These are phyloP conservation scores for Drosophila sproati DNA, from an alignment of 1,140 invertebrate species.

Conservation along the genomic window DNA sequence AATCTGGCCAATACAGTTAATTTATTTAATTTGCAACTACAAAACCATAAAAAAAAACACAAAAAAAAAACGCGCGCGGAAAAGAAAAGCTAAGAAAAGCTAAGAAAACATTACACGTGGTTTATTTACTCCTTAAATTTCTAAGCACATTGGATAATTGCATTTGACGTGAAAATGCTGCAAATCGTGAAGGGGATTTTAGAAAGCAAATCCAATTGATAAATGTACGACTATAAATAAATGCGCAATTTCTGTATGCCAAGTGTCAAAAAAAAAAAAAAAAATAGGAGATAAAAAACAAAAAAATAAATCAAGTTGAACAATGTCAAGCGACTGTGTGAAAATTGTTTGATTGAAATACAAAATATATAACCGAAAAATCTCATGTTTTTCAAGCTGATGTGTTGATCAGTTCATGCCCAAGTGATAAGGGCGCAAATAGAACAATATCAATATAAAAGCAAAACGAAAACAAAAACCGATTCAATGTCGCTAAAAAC, in stretches of 20 bases:
- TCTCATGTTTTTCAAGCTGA: neutral
- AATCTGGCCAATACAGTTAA: slow-evolving; percentile 45
- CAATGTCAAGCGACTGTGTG: slow-evolving; percentile 1
- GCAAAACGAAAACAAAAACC: neutral
- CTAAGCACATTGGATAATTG: slow-evolving; percentile 41
- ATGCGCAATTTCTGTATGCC: slow-evolving; percentile 52
- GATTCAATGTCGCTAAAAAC: neutral
- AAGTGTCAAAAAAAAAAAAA: slow-evolving; percentile 21
- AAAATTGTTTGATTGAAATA: slow-evolving; percentile 12
- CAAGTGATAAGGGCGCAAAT: slow-evolving; percentile 29
- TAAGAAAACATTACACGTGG: slow-evolving; percentile 23
- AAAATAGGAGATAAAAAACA: slow-evolving; percentile 1
- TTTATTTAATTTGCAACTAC: slow-evolving; percentile 52
- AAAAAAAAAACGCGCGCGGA: slow-evolving; percentile 1
- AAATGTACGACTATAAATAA: slow-evolving; percentile 33
- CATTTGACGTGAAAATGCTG: slow-evolving; percentile 34
- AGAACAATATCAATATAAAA: neutral
- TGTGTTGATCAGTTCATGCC: slow-evolving; percentile 10
- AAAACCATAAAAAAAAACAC: slow-evolving; percentile 1
- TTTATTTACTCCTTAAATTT: neutral
- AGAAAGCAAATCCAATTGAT: slow-evolving; percentile 60
- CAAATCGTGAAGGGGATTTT: slow-evolving; percentile 43
- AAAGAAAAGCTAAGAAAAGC: slow-evolving; percentile 2
- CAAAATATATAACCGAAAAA: neutral
- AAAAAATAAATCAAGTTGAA: slow-evolving; percentile 4